phyloP scores from a whole-genome alignment of 2,113 vertebrate species.

The Heterotilapia buettikoferi region DNA sequence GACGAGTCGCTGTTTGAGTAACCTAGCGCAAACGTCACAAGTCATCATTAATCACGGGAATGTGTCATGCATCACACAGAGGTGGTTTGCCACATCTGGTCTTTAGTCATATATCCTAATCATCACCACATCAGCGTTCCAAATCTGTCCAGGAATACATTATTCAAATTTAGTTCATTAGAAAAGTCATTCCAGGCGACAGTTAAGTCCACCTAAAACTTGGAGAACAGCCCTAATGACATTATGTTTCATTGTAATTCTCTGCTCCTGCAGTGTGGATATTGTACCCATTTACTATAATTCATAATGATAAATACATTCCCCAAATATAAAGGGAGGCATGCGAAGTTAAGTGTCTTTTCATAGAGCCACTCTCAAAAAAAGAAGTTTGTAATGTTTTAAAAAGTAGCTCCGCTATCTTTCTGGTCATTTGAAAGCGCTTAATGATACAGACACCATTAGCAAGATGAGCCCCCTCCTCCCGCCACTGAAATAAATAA shows the following conservation, averaged over 20 bases:
- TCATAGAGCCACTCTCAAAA: neutral
- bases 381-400: neutral
- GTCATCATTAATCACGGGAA: conserved; percentile 49
- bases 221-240: conserved; percentile 32
- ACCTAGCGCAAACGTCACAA: conserved; percentile 30
- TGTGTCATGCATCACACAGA: conserved; percentile 48
- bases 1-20: conserved; percentile 12
- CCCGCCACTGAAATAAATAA: neutral
- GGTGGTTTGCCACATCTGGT: conserved; percentile 60
- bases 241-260: conserved; percentile 48
- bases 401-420: neutral
- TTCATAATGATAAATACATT: conserved; percentile 26
- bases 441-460: neutral
- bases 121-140: conserved; percentile 41
- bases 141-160: conserved; percentile 57
- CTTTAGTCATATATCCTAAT: conserved; percentile 64
- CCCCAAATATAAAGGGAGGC: conserved; percentile 14
- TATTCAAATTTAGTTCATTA: conserved; percentile 68
- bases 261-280: neutral
- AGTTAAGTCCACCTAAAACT: conserved; percentile 59
- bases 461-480: conserved; percentile 1
- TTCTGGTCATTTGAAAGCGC: neutral
- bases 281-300: conserved; percentile 16
- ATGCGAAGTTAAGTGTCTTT: neutral
- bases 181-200: conserved; percentile 52